Percentiles rank a stretch among this genome's conserved stretches.
These are phyloP conservation scores for Archocentrus centrarchus DNA, from an alignment of 2,113 vertebrate genomes.

Conservation along the genomic window DNA sequence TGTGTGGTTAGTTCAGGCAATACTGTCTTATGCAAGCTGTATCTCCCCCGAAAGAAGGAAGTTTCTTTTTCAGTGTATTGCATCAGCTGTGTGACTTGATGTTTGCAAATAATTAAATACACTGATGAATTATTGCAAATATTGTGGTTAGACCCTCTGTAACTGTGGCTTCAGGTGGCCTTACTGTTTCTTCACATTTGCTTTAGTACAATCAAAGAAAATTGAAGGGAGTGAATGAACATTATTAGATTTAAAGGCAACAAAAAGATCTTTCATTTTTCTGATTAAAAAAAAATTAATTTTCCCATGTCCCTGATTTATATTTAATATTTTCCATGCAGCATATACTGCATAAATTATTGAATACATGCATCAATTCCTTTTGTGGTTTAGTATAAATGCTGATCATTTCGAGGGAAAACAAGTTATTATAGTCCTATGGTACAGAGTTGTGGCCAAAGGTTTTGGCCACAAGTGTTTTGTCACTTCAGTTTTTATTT, in stretches of 20 bases:
- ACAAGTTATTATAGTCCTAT: not conserved
- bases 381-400: not conserved
- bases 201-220: not conserved
- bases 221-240: not conserved
- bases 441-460: no score
- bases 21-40: not conserved
- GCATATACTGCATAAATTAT: accelerated
- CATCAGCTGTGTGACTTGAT: not conserved
- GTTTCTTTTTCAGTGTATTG: not conserved
- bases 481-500: no score
- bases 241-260: not conserved
- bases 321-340: not conserved
- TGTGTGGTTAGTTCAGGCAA: not conserved
- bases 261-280: not conserved
- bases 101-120: not conserved
- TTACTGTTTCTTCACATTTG: not conserved
- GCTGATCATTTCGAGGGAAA: not conserved
- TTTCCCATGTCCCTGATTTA: not conserved
- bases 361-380: not conserved
- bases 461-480: no score
- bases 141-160: not conserved
- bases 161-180: not conserved
- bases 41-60: not conserved
- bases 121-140: not conserved
- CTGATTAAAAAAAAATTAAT: not conserved